These are phyloP conservation scores for Probosciger aterrimus DNA, from an alignment of 2,113 vertebrate genomes.

Conservation along the genomic window DNA sequence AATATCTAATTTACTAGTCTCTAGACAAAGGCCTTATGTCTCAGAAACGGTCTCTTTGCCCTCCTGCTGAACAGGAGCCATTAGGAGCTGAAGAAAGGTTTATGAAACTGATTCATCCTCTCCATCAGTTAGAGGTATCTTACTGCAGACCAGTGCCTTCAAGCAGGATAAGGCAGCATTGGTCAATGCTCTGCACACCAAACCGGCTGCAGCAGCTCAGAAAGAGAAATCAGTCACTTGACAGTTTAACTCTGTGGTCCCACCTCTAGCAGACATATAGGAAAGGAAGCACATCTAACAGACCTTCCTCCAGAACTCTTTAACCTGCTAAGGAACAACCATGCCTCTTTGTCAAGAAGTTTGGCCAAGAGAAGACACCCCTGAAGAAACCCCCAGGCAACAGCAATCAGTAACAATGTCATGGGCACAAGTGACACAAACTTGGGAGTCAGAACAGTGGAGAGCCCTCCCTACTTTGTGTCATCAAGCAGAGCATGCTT, in stretches of 20 bases:
- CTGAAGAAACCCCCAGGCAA: neutral
- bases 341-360: neutral
- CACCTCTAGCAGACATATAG: neutral
- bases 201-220: neutral
- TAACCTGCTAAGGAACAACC: neutral
- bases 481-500: neutral
- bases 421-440: neutral
- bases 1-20: neutral
- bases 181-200: neutral
- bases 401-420: neutral
- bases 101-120: neutral
- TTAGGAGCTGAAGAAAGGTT: neutral
- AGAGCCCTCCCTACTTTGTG: neutral
- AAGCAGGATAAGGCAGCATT: neutral
- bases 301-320: neutral
- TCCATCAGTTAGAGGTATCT: neutral
- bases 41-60: neutral
- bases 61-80: neutral
- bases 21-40: neutral
- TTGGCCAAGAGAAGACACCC: neutral
- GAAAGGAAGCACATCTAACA: neutral
- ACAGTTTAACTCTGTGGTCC: neutral
- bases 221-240: neutral
- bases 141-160: neutral
- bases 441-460: neutral